Evolutionary conservation across 2,113 vertebrate genomes (phyloP), one percentile per base, ranked within the genome.

Genomic region (Nannobrachium achirus): DNA sequence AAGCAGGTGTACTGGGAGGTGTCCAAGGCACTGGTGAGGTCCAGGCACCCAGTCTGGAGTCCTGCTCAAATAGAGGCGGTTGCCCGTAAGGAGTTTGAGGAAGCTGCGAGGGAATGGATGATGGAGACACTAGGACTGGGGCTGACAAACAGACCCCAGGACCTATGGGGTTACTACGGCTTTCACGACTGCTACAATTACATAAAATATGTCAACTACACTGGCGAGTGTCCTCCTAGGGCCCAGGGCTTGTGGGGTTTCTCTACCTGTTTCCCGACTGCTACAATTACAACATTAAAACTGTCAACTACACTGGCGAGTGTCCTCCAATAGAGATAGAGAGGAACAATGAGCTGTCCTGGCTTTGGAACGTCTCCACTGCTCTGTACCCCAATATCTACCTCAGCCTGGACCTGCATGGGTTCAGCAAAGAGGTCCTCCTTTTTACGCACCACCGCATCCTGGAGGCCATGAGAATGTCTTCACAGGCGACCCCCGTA

Each of bases 311-410:
- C 88, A 93, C 93, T 0, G 97, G 95, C 3, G 53, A 73, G 14
- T 99, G 98, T 82, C 91, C 94, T 0, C 10, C 3, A 0, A 8
- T 74, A 0, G 92, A 96, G 75, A 4, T 70, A 13, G 67, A 81
- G 52, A 91, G 95, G 82, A 99, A 99, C n/a, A 68, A 92, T 18
- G 49, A 91, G 65, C 89, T 98, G 41, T 2, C 13, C 1, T 99
- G 97, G 98, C 66, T 99, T 64, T 99, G 98, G 98, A 83, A 83
- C 42, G 83, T 77, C 78, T 98, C 97, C 72, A 78, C 33, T 0
- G 95, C 94, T 0, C 91, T 99, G 33, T 99, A 94, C 68, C 97
- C 97, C 8, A 93, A 94, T 72, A 94, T 98, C 83, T 99, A 99
- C 86, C 76, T 99, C 69, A 93, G 92, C 5, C 0, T 69, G 0